These are phyloP conservation scores for Puma concolor DNA, from an alignment of 2,113 vertebrate species.

Conservation along the genomic window DNA sequence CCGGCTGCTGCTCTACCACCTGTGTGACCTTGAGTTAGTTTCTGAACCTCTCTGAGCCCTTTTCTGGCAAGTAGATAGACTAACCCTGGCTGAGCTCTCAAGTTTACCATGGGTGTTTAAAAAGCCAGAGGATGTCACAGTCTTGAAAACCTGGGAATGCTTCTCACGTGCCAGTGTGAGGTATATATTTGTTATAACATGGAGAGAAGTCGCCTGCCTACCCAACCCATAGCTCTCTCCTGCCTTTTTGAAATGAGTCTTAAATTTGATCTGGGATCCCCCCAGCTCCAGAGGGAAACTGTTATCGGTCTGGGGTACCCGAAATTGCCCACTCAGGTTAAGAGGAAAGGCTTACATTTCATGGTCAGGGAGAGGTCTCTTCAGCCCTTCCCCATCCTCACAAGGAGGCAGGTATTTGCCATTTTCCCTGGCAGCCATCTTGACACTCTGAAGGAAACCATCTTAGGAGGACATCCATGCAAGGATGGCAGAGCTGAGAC, in stretches of 20 bases:
- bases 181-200: background rate
- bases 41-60: background rate
- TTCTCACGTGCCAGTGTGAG: rapidly evolving
- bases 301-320: no score
- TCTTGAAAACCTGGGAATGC: background rate
- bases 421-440: background rate
- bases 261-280: background rate
- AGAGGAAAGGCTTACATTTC: background rate
- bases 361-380: background rate
- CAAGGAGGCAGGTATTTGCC: background rate
- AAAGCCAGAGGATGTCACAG: background rate
- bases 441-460: background rate
- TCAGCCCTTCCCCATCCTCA: background rate
- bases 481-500: background rate
- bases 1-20: background rate
- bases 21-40: background rate
- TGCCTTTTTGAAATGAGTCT: background rate
- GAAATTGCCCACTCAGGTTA: background rate
- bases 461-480: background rate
- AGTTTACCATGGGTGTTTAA: background rate
- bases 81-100: background rate
- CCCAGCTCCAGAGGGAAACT: background rate
- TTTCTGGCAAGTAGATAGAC: background rate
- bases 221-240: background rate
- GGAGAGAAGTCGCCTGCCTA: background rate